Evolutionary conservation across 2,113 vertebrate species (phyloP), one percentile per base, ranked within the genome.

Genomic region (Delphinus delphis): DNA sequence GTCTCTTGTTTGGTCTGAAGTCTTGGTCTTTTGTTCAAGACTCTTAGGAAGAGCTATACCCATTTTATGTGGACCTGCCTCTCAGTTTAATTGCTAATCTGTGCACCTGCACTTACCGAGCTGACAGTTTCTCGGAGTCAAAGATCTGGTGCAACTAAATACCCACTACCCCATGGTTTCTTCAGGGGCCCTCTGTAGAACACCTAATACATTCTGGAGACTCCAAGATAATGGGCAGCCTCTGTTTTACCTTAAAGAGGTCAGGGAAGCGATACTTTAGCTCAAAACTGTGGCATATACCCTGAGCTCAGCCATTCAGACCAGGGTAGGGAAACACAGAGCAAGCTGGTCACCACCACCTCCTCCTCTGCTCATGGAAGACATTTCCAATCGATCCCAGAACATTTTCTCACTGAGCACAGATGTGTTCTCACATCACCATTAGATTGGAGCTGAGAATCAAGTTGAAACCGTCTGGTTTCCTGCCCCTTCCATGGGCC

Each of bases 181-280:
- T 58, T 41, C 60, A 58, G 36, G 13, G 20, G 23, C n/a, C 17
- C 21, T 21, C 25, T 84, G 17, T 8, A 71, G 21, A 71, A 11
- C n/a, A 44, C 17, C 12, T 41, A 10, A 12, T 26, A 76, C 41
- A 3, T 65, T 80, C 63, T 58, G 15, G 71, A 58, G 15, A 15
- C 31, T 21, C 26, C 23, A 17, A 67, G 55, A 33, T 5, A 7
- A 12, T 3, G 11, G 26, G 6, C 1, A 9, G 2, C 25, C 5
- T 74, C 31, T 58, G 1, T 44, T 33, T 36, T 33, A 65, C 31
- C 23, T 10, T 41, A 20, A 13, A 10, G 8, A 21, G 23, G 38
- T 17, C 67, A 8, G 20, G 38, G 23, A 55, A 55, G 20, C 0
- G 14, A 84, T 0, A 41, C 38, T 71, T 8, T n/a, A 31, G 21